phyloP scores from a whole-genome alignment of 35 echinoderm and acorn worm genomes.

The Heliocidaris tuberculata region DNA sequence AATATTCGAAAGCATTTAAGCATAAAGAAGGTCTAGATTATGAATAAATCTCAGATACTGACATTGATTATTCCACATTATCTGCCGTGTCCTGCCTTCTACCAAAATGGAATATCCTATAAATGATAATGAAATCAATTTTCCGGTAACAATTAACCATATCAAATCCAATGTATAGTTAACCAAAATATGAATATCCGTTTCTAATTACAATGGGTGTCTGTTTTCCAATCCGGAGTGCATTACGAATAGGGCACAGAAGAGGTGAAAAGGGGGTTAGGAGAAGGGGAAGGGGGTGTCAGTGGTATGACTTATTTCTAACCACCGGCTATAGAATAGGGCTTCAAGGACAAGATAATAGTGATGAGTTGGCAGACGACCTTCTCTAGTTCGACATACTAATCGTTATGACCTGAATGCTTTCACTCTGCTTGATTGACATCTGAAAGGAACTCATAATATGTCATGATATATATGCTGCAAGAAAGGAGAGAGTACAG shows the following conservation, averaged over 20 bases:
- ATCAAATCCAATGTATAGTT: not conserved
- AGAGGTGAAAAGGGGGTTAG: not conserved
- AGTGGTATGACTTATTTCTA: not conserved
- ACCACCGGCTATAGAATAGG: not conserved
- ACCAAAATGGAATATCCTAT: no score
- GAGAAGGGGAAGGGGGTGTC: not conserved
- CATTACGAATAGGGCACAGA: not conserved
- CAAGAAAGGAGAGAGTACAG: no score
- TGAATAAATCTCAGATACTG: no score
- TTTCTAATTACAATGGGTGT: not conserved
- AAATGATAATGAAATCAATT: no score
- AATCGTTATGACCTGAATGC: not conserved
- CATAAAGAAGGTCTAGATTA: no score
- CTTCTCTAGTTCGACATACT: not conserved
- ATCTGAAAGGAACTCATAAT: not conserved
- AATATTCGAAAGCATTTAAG: no score
- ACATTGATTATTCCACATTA: no score
- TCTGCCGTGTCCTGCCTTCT: no score
- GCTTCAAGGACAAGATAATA: not conserved
- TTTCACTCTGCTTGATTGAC: not conserved
- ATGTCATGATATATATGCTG: not conserved
- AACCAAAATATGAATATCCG: not conserved
- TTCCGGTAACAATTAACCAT: no score
- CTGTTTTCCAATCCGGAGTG: not conserved
- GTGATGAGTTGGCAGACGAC: not conserved